Base-by-base conservation (phyloP, 2,797 vertebrate species). In the Leptodactylus fallax region DNA sequence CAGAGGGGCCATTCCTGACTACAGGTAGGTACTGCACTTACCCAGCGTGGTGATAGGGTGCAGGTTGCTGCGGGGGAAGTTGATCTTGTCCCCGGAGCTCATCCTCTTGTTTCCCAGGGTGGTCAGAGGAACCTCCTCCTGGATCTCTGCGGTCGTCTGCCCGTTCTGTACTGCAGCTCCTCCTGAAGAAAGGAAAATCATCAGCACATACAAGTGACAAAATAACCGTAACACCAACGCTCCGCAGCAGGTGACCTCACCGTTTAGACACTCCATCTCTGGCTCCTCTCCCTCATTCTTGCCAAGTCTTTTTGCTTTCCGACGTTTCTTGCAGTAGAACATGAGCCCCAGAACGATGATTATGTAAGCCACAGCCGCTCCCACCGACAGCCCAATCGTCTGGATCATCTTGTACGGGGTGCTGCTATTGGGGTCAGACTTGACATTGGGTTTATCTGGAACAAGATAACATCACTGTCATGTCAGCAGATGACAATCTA, bases 321-420 rank as follows among this genome's bases (percentile, higher is more conserved):
- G 96, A 72, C 98, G 95, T 92, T 99, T 98, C 93, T 99, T 99
- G 92, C 98, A 99, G 95, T 99, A 99, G 92, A 99, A 99, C 98
- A 99, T 99, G 92, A 99, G 97, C 23, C 98, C 98, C 90, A 99
- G 95, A 14, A 99, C 98, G 0, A 98, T 95, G 0, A 99, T 99
- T 87, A 99, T 99, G 92, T 99, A 99, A 10, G 98, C 97, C 81
- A 99, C 98, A 0, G 98, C 98, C 0, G 98, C 98, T 0, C 98
- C 98, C 92, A 99, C 98, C 0, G 97, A 99, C 82, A 99, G 95
- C 0, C 97, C 98, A 0, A 99, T 98, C 85, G 98, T 99, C 94
- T 99, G 98, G 95, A 99, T 99, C 98, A 99, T 98, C 95, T 99
- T 99, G 90, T 99, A 99, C 0, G 98, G 98, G 0, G 97, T 97